Percentiles rank a stretch among this genome's conserved stretches.
These are phyloP conservation scores for Plutomurus gul DNA, from an alignment of 1,140 invertebrate species.

Conservation along the genomic window DNA sequence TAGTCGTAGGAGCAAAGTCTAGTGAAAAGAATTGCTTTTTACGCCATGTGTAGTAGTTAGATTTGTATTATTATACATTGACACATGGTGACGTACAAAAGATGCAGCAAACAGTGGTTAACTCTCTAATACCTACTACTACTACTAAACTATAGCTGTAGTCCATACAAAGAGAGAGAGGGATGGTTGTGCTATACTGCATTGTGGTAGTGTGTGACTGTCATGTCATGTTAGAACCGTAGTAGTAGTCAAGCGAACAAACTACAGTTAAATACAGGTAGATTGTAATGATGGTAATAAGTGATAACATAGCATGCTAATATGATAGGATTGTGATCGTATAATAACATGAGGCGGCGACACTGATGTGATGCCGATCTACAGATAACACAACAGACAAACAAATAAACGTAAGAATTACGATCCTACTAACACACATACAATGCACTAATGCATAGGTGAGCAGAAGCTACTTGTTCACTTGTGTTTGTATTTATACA, in stretches of 20 bases:
- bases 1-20: too few relatives aligned
- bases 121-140: too few relatives aligned
- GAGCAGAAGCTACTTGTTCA: too few relatives aligned
- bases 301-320: slow-evolving; percentile 13
- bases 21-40: too few relatives aligned
- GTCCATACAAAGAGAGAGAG: background rate
- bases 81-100: too few relatives aligned
- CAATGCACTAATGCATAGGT: background rate
- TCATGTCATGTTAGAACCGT: background rate
- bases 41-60: too few relatives aligned
- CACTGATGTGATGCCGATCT: slow-evolving; percentile 21
- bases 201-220: background rate
- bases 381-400: slow-evolving; percentile 24
- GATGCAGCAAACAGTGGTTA: too few relatives aligned
- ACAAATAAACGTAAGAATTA: slow-evolving; percentile 25
- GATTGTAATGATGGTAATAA: background rate
- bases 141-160: background rate
- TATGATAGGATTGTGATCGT: background rate
- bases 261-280: slow-evolving; percentile 9
- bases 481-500: too few relatives aligned
- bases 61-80: too few relatives aligned
- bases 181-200: background rate
- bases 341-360: slow-evolving; percentile 14
- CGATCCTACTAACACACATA: slow-evolving; percentile 18
- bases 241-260: background rate